Evolutionary conservation across 2,888 invertebrate species (phyloP).

Genomic region (Nysson spinosus): DNA sequence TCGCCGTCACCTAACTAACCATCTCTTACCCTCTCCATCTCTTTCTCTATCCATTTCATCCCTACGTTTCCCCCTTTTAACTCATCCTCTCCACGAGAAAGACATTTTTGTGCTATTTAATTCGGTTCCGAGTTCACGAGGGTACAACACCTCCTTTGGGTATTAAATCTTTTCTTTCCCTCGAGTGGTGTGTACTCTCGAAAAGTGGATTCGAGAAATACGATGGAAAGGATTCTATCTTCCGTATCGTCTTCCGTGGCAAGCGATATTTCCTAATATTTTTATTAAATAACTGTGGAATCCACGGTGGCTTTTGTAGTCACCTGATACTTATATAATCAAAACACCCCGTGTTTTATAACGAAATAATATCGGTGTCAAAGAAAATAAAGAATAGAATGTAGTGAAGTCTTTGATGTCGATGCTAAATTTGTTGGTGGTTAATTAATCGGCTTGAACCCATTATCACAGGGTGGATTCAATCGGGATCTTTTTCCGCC

Average conservation of each 20-base stretch:
- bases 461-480: constrained; percentile 3
- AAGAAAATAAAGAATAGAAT: not conserved
- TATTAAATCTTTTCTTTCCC: no score
- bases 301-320: no score
- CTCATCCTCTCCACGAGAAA: constrained; percentile 25
- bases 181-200: no score
- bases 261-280: no score
- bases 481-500: constrained; percentile 1
- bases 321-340: no score
- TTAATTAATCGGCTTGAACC: constrained; percentile 7
- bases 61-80: constrained; percentile 15
- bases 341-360: no score
- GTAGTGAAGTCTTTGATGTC: not conserved
- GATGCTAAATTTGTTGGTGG: constrained; percentile 2
- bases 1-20: constrained; percentile 21
- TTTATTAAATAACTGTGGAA: no score
- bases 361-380: no score
- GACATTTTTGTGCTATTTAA: constrained; percentile 47
- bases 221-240: no score
- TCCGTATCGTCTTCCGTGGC: no score
- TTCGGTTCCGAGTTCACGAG: constrained; percentile 34
- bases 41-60: constrained; percentile 32
- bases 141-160: no score
- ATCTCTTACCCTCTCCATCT: not conserved
- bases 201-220: no score